Evolutionary conservation across 2,797 vertebrate species (phyloP), one percentile per base, ranked within the genome.

Genomic region (Sebastes matsubarae): DNA sequence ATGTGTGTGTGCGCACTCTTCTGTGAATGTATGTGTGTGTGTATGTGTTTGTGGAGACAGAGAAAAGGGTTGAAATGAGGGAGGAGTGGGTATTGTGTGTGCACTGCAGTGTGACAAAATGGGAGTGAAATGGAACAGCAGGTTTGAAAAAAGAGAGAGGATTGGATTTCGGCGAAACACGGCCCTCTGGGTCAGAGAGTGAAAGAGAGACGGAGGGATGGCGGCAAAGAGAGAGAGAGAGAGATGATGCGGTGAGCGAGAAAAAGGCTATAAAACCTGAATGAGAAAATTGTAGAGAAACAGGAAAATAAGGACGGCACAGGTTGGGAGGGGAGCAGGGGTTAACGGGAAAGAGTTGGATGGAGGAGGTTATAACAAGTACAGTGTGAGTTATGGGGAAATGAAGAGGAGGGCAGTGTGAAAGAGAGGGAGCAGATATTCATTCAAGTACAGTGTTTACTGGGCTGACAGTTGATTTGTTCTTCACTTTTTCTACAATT

Each of bases 61-160:
- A 79, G 73, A 78, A 82, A 74, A 73, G 78, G 80, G 68, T 67
- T 77, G 88, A 85, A 88, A 79, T 77, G 83, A 86, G 83, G 86
- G 86, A 88, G 91, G 91, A 89, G 90, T 5, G 29, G 81, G 79
- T 81, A 79, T 91, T 93, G 88, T 93, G 90, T 91, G 92, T 74
- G 80, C 91, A 91, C 88, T 83, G 90, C 87, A 84, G 87, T 94
- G 91, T 94, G 92, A 93, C 93, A 94, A 92, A 95, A 94, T 91
- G 90, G 88, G 82, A 92, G 87, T 90, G 90, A 92, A 94, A 93
- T 93, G 89, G 92, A 95, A 95, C 90, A 93, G 92, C 86, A 73
- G 92, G 82, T 95, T 92, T 92, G 76, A 90, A 92, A 72, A 92
- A 91, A 88, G 80, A 83, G 86, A 91, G 86, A 80, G 90, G 91